Conservation (phyloP, 2,888 invertebrate genomes). For the Tipula confusa region DNA sequence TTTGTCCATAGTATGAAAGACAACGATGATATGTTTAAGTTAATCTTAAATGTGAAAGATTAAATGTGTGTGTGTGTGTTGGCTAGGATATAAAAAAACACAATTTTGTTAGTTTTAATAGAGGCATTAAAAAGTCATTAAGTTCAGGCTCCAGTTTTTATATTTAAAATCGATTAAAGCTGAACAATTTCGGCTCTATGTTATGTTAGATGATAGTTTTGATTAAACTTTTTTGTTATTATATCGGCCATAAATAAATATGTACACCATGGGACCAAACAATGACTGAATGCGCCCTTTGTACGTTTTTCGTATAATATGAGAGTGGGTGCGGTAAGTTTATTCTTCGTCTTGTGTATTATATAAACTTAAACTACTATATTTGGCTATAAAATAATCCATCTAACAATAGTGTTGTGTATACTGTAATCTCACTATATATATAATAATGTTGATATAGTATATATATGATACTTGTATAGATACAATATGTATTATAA, state of each 20-base stretch:
- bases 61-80: not conserved
- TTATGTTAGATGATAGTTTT: not conserved
- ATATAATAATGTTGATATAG: too few relatives aligned
- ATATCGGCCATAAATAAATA: not conserved
- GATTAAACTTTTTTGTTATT: not conserved
- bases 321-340: not conserved
- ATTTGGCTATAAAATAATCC: too few relatives aligned
- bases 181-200: not conserved
- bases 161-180: constrained; percentile 3
- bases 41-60: too few relatives aligned
- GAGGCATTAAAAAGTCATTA: not conserved
- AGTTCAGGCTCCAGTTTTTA: not conserved
- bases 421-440: too few relatives aligned
- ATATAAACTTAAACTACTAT: too few relatives aligned
- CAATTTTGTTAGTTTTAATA: not conserved
- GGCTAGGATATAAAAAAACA: not conserved
- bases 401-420: too few relatives aligned
- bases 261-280: not conserved
- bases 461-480: not conserved
- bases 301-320: too few relatives aligned
- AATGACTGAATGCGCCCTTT: too few relatives aligned
- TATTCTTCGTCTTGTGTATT: not conserved
- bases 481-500: not conserved
- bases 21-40: not conserved
- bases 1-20: not conserved